phyloP scores from a whole-genome alignment of 2,888 invertebrate genomes.

The Stenoptilia bipunctidactyla region DNA sequence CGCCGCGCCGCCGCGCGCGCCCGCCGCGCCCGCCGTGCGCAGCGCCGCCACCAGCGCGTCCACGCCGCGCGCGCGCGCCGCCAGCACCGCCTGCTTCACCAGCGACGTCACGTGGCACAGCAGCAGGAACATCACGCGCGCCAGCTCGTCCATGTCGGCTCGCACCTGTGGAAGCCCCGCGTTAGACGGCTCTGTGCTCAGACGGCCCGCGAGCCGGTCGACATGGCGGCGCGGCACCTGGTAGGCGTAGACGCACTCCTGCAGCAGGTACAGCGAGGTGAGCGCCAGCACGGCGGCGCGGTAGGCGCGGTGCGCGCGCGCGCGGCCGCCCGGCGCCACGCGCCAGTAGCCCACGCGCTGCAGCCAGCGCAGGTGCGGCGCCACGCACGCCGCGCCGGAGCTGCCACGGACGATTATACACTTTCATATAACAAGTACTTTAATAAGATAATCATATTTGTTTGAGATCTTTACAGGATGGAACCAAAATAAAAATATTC shows the following conservation, averaged over 20 bases:
- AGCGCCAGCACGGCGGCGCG: slow-evolving; percentile 21
- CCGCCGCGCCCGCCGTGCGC: slow-evolving; percentile 15
- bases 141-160: slow-evolving; percentile 40
- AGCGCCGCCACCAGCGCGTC: slow-evolving; percentile 22
- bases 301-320: slow-evolving; percentile 16
- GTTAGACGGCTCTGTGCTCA: no score
- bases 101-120: slow-evolving; percentile 55
- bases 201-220: background rate
- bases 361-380: slow-evolving; percentile 21
- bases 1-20: slow-evolving; percentile 11
- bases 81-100: slow-evolving; percentile 46
- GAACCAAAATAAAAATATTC: no score
- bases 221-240: no score
- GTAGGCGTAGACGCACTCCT: slow-evolving; percentile 29
- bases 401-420: no score
- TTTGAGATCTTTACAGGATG: no score
- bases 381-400: no score
- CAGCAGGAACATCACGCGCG: slow-evolving; percentile 54
- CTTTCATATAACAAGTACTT: no score
- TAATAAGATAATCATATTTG: no score
- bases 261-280: slow-evolving; percentile 24
- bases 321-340: slow-evolving; percentile 18
- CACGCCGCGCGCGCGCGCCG: slow-evolving; percentile 23
- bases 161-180: slow-evolving; percentile 30
- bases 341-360: slow-evolving; percentile 25